Evolutionary conservation across 2,113 vertebrate species (phyloP).

Genomic region (Chionis minor): DNA sequence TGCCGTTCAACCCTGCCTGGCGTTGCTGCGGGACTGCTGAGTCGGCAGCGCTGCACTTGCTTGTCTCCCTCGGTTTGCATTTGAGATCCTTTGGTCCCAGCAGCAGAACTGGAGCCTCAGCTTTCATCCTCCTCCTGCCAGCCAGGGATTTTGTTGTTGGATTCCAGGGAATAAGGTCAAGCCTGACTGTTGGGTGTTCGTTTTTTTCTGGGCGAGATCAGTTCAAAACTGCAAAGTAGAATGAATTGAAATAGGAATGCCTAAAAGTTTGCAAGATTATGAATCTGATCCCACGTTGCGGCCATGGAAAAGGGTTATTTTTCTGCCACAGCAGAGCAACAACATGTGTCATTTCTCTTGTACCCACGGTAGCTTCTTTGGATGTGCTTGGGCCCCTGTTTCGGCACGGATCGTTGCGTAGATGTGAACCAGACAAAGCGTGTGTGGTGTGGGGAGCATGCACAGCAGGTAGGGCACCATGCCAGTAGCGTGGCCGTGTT

Average conservation of each 20-base stretch:
- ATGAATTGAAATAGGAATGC: neutral
- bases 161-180: neutral
- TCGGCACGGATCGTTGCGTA: too few species aligned
- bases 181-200: neutral
- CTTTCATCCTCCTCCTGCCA: neutral
- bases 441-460: neutral
- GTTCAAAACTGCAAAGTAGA: neutral
- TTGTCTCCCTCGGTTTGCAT: neutral
- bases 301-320: neutral
- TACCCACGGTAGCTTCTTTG: neutral
- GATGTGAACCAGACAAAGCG: neutral
- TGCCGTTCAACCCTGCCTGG: neutral
- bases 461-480: neutral
- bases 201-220: neutral
- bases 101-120: neutral
- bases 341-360: neutral
- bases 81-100: neutral
- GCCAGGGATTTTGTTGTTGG: neutral
- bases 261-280: neutral
- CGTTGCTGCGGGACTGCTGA: neutral
- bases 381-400: neutral
- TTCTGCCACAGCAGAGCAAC: neutral
- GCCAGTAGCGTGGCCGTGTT: neutral
- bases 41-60: neutral
- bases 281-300: neutral